Conservation (phyloP, 1,140 invertebrate species). For the Physella acuta region DNA sequence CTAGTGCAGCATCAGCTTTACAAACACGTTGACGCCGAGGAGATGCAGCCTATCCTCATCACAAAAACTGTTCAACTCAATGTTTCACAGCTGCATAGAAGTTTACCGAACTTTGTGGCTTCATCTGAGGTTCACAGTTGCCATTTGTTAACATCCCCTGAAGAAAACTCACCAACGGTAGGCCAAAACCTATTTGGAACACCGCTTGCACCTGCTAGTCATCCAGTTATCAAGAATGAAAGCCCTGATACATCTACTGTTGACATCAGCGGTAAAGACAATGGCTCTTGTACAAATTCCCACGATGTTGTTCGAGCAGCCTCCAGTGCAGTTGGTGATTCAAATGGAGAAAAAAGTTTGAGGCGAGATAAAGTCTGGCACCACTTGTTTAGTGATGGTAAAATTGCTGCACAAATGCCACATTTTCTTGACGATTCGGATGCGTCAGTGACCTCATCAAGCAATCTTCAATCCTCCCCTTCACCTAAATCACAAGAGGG, state of each 20-base stretch:
- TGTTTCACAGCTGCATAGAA: constrained; percentile 6
- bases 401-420: neutral
- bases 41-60: constrained; percentile 1
- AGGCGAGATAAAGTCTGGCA: no score
- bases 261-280: neutral
- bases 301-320: neutral
- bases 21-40: constrained; percentile 7
- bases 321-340: neutral
- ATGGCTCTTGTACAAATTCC: neutral
- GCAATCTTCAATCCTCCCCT: neutral
- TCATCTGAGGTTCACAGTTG: constrained; percentile 2
- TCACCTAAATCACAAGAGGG: neutral
- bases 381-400: neutral
- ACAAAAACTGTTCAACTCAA: constrained; percentile 1
- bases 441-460: constrained; percentile 6
- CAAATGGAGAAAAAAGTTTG: neutral
- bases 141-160: neutral
- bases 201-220: neutral
- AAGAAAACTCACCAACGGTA: neutral
- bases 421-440: constrained; percentile 7
- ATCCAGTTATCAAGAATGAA: neutral
- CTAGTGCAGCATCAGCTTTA: constrained; percentile 15
- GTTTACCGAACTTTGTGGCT: neutral
- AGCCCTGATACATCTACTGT: neutral
- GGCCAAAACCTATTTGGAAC: no score